Base-by-base conservation (phyloP, 2,113 vertebrate genomes). In the Donacobius atricapilla region DNA sequence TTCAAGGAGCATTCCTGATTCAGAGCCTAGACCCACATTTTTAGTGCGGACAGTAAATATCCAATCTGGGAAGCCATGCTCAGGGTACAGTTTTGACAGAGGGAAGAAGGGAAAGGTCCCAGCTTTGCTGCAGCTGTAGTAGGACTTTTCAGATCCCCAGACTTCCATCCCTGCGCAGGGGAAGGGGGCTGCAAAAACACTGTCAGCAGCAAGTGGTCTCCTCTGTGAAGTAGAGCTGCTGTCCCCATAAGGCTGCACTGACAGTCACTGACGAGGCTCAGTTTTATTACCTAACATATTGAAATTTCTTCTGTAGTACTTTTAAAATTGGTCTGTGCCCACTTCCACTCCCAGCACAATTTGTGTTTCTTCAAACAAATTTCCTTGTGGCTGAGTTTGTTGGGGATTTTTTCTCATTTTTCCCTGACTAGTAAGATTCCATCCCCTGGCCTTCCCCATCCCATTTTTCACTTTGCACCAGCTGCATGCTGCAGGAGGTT, bases 141-240 rank as follows among this genome's bases (percentile, higher is more conserved):
- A 15, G 39, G 14, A 18, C 28, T 78, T 87, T 83, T 80, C 40
- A 86, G 53, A 37, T 51, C 31, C 63, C 23, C 39, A n/a, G 0
- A 13, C 24, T 78, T 84, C 56, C 69, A 78, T 15, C 42, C 33
- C 31, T 35, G 63, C 61, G 65, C n/a, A n/a, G n/a, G 71, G 57
- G 17, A 1, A 1, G 6, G 33, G 16, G 4, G 25, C 64, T 68
- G 76, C 63, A 57, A 37, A 53, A 37, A 40, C 9, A 1, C 27
- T 17, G 15, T 13, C 70, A 84, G 84, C 4, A 5, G 33, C 0
- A 0, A 66, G 60, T 2, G 4, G 21, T n/a, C 63, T 75, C 37
- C 81, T 24, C 24, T 19, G n/a, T 2, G 1, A 70, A 25, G 60
- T 25, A 64, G 64, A 75, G 65, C 69, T 72, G 35, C 70, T 28